These are phyloP conservation scores for Brachymystax lenok DNA, from an alignment of 2,797 vertebrate species.

Conservation along the genomic window DNA sequence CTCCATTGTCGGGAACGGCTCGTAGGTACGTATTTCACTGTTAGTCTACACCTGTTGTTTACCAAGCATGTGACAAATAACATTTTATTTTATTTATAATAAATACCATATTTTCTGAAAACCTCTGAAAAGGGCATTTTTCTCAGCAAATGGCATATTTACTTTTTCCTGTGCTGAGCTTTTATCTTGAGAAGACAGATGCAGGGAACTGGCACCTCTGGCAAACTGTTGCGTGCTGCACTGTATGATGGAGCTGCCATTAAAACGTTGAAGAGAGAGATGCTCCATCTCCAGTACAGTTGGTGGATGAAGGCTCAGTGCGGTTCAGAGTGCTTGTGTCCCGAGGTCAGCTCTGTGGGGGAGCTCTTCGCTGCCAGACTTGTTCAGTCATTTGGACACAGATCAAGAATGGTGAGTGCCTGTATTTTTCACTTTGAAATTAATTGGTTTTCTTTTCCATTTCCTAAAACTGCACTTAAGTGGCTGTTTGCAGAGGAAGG, in stretches of 20 bases:
- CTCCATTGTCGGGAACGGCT: too few relatives aligned
- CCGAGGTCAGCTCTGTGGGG: constrained; percentile 56
- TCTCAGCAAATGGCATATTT: constrained; percentile 28
- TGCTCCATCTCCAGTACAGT: constrained; percentile 11
- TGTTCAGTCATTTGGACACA: constrained; percentile 57
- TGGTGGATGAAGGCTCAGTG: constrained; percentile 32
- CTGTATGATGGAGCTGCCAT: constrained; percentile 33
- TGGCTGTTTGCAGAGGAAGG: constrained; percentile 17
- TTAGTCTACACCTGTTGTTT: too few relatives aligned
- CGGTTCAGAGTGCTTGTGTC: constrained; percentile 30
- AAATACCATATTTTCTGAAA: constrained; percentile 9
- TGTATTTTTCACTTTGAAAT: constrained; percentile 56
- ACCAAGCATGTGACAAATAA: too few relatives aligned
- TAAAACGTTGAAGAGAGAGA: constrained; percentile 13
- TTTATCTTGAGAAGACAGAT: constrained; percentile 56
- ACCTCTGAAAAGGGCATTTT: constrained; percentile 15
- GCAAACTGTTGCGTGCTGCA: constrained; percentile 15
- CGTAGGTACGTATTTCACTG: too few relatives aligned
- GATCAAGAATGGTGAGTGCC: constrained; percentile 48
- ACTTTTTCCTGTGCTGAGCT: constrained; percentile 47
- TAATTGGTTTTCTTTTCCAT: constrained; percentile 60
- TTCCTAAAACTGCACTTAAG: constrained; percentile 42
- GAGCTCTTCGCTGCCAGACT: constrained; percentile 32
- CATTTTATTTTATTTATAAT: too few relatives aligned
- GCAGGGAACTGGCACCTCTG: constrained; percentile 35